Base-by-base conservation (phyloP, 2,797 vertebrate species). In the Allochrocebus solatus region DNA sequence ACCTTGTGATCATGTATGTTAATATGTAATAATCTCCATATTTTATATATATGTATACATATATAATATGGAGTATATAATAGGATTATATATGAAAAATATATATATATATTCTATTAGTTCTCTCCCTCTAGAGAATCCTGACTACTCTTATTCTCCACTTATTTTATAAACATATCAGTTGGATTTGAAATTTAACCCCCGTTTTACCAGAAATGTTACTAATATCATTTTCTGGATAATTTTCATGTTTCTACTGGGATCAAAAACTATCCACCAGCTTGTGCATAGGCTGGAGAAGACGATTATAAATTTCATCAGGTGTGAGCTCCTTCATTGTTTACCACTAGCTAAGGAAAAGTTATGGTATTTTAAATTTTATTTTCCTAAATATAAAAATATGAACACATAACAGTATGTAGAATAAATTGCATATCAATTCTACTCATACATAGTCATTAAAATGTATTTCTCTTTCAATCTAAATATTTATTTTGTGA, bases 201-300 rank as follows among this genome's bases (percentile, higher is more conserved):
- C 3, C 0, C 94, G 41, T 91, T 72, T 88, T 95, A 39, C 50
- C 93, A 94, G 1, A 89, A 88, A 90, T 91, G 21, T 96, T 72
- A 55, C 17, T 12, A 89, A 91, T 55, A 94, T 75, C 28, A 22
- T 70, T 59, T 87, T 93, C 4, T 91, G 14, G 48, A 4, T 55
- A 46, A n/a, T 96, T 93, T 98, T 97, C 5, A 46, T 90, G 21
- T 94, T 94, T 89, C 21, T 94, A n/a, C 0, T 90, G 43, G 39
- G 24, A 92, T 85, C 50, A 96, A 96, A 86, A 95, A 81, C 85
- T 67, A 33, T 4, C n/a, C 33, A 92, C 96, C 61, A 96, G 24
- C 24, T 96, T 96, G 46, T 24, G 19, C 87, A 81, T 41, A 87
- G 85, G 33, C 72, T 83, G 8, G 6, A 24, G 30, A 94, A 78